Evolutionary conservation across 2,797 vertebrate genomes (phyloP), one percentile per base, ranked within the genome.

Genomic region (Spheniscus humboldti): DNA sequence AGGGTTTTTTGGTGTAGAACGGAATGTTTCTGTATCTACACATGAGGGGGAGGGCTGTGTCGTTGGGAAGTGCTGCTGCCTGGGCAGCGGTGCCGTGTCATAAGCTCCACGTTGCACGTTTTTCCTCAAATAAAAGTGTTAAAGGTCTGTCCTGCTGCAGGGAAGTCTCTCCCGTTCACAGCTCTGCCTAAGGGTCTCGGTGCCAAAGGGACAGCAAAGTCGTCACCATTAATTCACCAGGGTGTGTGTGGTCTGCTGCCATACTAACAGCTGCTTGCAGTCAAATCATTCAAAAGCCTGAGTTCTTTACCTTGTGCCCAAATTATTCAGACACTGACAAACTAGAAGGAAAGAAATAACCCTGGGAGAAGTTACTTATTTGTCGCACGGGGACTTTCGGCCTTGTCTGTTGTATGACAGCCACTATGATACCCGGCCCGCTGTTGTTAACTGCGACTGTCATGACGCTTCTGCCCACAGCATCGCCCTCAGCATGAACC

Each of bases 211-310:
- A 15, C 53, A 30, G 28, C 35, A 13, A 24, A 47, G 35, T 6
- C 18, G 0, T 5, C 43, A 1, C 6, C 9, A 2, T 50, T 31
- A 10, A 2, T 2, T 33, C 37, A 6, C 43, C 47, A 1, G 37
- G 14, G 24, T 9, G 8, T 0, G 17, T 5, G 4, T 0, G 9
- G 24, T 9, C 27, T 85, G 60, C 60, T 57, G 64, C 56, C 1
- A 0, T 25, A 12, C 18, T 0, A 8, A 12, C 59, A 56, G 75
- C 48, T 67, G 77, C 39, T 22, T 64, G 24, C 23, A 8, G 47
- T 7, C 27, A 3, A 3, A 12, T 27, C 18, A 3, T 52, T 81
- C 39, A 25, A 63, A 86, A 72, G 5, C 30, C 27, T 22, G 16
- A 0, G 13, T 17, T 14, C 43, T 76, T 45, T 48, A 30, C 20